Percentiles rank a stretch among this genome's conserved stretches.
Evolutionary conservation across 2,113 vertebrate species (phyloP).

Genomic region (Loxodonta africana): DNA sequence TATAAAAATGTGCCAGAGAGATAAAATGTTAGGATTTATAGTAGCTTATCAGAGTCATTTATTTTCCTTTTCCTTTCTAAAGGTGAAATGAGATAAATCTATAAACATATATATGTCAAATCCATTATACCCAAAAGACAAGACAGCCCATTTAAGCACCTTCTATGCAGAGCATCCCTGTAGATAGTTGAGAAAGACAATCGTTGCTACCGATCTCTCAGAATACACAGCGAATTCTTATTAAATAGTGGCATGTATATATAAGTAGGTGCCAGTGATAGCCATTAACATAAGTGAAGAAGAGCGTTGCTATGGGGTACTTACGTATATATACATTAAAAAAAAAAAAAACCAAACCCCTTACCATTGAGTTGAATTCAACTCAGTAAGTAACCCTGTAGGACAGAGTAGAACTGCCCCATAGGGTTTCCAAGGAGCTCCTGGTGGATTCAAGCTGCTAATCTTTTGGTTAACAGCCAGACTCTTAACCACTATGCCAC

Average conservation of each 20-base stretch:
- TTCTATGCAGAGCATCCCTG: background rate
- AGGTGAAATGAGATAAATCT: slow-evolving; percentile 2
- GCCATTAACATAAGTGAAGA: background rate
- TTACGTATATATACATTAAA: too few species aligned
- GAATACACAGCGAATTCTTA: background rate
- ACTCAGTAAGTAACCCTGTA: too few species aligned
- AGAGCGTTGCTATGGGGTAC: background rate
- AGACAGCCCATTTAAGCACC: background rate
- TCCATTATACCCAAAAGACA: background rate
- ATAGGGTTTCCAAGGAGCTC: too few species aligned
- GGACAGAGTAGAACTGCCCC: too few species aligned
- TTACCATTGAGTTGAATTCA: too few species aligned
- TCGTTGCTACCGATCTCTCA: background rate
- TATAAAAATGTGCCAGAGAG: background rate
- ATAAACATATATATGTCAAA: background rate
- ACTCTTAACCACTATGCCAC: too few species aligned
- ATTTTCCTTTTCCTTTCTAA: slow-evolving; percentile 11
- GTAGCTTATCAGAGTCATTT: background rate
- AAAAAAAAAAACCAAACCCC: too few species aligned
- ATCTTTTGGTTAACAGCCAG: too few species aligned
- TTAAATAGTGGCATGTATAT: background rate
- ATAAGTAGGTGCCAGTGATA: background rate
- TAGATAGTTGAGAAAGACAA: background rate
- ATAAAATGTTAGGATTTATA: background rate
- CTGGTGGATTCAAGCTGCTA: too few species aligned